A percentile compares a stretch with the other conserved stretches of the same genome.
phyloP scores from a whole-genome alignment of 2,888 invertebrate species.

The Hymenopus coronatus region DNA sequence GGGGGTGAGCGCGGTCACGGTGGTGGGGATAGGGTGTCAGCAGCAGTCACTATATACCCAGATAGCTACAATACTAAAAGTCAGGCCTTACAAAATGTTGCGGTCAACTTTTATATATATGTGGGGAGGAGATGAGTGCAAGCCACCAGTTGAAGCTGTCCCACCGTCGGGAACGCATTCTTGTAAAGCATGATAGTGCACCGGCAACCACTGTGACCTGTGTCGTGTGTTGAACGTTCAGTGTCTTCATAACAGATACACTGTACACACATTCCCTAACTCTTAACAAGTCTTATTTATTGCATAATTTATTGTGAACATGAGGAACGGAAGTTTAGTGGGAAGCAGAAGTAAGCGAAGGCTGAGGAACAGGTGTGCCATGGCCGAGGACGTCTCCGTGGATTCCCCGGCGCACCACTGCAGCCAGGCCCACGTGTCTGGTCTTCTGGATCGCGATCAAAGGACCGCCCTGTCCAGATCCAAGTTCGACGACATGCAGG shows the following conservation, averaged over 20 bases:
- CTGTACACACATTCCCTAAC: background rate
- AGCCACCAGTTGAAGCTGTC: background rate
- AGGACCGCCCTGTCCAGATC: slow-evolving; percentile 20
- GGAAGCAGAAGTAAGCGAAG: background rate
- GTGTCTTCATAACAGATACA: background rate
- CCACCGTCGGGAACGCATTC: background rate
- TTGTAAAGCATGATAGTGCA: background rate
- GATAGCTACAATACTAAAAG: background rate
- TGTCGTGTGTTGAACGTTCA: background rate
- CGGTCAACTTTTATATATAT: slow-evolving; percentile 13
- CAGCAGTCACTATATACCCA: background rate
- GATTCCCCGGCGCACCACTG: background rate
- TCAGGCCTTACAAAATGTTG: background rate
- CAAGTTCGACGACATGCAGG: slow-evolving; percentile 24
- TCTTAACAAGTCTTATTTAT: background rate
- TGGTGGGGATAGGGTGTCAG: background rate
- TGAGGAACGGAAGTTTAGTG: background rate
- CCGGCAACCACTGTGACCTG: background rate
- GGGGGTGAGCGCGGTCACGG: background rate
- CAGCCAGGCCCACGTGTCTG: slow-evolving; percentile 11
- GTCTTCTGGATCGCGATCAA: slow-evolving; percentile 23
- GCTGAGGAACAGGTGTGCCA: background rate
- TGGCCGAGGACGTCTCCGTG: background rate
- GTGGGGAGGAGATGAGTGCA: background rate
- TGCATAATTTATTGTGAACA: slow-evolving; percentile 1